phyloP scores from a whole-genome alignment of 1,140 invertebrate genomes.

The Bactericera cockerelli region DNA sequence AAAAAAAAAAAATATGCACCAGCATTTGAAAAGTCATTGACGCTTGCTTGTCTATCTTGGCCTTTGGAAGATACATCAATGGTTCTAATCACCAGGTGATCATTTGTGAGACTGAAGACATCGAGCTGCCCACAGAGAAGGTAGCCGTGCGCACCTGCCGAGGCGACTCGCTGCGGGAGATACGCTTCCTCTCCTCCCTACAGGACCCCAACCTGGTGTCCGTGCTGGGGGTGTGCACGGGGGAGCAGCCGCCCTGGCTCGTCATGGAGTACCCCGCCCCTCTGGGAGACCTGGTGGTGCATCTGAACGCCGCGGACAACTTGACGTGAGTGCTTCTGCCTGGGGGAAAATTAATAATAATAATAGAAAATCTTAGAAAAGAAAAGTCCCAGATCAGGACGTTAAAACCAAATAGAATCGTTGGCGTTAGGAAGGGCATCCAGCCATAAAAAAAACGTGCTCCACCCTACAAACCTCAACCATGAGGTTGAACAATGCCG shows the following conservation, averaged over 20 bases:
- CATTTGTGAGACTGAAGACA: conserved; percentile 36
- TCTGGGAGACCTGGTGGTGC: conserved; percentile 62
- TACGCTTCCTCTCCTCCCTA: conserved; percentile 53
- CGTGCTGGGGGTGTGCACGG: conserved; percentile 50
- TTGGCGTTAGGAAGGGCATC: too few relatives aligned
- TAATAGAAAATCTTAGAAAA: neutral
- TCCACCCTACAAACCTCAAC: too few relatives aligned
- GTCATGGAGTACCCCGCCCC: conserved; percentile 62
- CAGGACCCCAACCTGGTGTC: conserved; percentile 56
- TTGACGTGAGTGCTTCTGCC: conserved; percentile 22
- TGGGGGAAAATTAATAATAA: too few relatives aligned
- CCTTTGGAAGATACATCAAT: too few relatives aligned
- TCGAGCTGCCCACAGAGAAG: conserved; percentile 29
- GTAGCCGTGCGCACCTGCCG: conserved; percentile 25
- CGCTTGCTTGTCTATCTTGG: too few relatives aligned
- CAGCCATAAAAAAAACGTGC: too few relatives aligned
- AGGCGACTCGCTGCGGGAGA: conserved; percentile 40
- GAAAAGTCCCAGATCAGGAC: neutral
- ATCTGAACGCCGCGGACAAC: conserved; percentile 30
- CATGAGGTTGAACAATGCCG: too few relatives aligned
- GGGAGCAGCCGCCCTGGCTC: conserved; percentile 46
- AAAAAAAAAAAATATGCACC: too few relatives aligned
- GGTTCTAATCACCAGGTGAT: conserved; percentile 31
- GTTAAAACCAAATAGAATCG: too few relatives aligned
- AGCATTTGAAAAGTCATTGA: too few relatives aligned